Percentiles rank a stretch among this genome's conserved stretches.
These are phyloP conservation scores for Gouania willdenowi DNA, from an alignment of 2,797 vertebrate genomes.

Conservation along the genomic window DNA sequence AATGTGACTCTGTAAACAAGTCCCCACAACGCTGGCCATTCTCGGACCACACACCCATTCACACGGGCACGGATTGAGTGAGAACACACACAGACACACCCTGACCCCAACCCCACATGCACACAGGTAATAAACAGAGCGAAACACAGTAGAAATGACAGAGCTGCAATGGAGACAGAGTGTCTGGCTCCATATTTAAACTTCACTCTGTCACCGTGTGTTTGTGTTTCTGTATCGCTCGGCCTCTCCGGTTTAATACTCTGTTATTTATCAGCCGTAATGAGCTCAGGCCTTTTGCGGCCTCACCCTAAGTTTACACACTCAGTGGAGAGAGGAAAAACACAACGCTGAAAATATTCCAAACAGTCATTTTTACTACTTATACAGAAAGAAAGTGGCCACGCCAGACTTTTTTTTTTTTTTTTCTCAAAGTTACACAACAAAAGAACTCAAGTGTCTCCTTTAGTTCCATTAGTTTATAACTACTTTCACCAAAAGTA, in stretches of 20 bases:
- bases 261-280: slow-evolving; percentile 56
- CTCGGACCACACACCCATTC: slow-evolving; percentile 39
- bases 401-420: neutral
- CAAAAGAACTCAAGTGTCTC: too few species aligned
- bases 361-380: slow-evolving; percentile 1
- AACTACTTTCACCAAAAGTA: neutral
- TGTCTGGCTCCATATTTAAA: slow-evolving; percentile 60
- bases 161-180: slow-evolving; percentile 50
- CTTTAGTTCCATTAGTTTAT: neutral
- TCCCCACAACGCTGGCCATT: too few species aligned
- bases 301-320: slow-evolving; percentile 22
- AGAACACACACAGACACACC: slow-evolving; percentile 54
- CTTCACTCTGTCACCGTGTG: slow-evolving; percentile 25
- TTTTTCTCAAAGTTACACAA: neutral
- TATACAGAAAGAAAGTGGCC: neutral
- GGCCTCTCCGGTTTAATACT: slow-evolving; percentile 44
- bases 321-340: neutral
- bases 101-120: slow-evolving; percentile 21
- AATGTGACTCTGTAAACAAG: too few species aligned
- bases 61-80: slow-evolving; percentile 28
- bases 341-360: neutral
- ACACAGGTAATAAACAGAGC: slow-evolving; percentile 39
- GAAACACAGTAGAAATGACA: slow-evolving; percentile 45
- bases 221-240: slow-evolving; percentile 38
- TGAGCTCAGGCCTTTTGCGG: slow-evolving; percentile 19